Base-by-base conservation (phyloP, 1,140 invertebrate species). In the Penaeus indicus region DNA sequence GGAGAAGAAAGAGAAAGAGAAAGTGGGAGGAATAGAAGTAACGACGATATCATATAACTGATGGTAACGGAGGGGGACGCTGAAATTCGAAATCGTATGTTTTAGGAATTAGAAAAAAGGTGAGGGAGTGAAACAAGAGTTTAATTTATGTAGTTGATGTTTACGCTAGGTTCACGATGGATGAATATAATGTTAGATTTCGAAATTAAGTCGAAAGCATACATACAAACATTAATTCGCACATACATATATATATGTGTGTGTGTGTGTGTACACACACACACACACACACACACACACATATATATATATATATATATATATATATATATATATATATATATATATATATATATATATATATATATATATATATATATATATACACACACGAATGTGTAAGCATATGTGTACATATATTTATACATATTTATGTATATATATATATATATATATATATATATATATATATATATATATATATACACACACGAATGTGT, bases 301-400 rank as follows among this genome's bases (percentile, higher is more conserved):
- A 25, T 67, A 67, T 67, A 67, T 67, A 67, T 67, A 67, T 67
- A 67, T 67, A 67, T 67, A 67, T 67, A 67, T 7, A 67, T 67
- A 67, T 22, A 25, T 21, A 67, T 42, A 67, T 67, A 67, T 67
- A 67, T 67, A 67, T 67, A 67, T 5, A 67, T 16, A 67, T 3
- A 67, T 21, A 67, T 67, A 67, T 7, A 16, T 67, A 67, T 7
- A 67, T 67, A 67, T 67, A 67, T 16, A 67, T 67, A 5, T 22
- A 67, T 42, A 22, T 0, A 10, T 78, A 38, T 22, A 67, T 67
- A 16, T 67, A 16, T 16, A 67, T 16, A 67, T 16, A 67, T 7
- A 67, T 16, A 67, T 4, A 67, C 3, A 67, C 25, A 67, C 3
- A 7, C n/a, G 7, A 1, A 67, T 7, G 7, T 7, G 7, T 7